Conservation (phyloP, 2,888 invertebrate genomes). For the Dicycla oo region DNA sequence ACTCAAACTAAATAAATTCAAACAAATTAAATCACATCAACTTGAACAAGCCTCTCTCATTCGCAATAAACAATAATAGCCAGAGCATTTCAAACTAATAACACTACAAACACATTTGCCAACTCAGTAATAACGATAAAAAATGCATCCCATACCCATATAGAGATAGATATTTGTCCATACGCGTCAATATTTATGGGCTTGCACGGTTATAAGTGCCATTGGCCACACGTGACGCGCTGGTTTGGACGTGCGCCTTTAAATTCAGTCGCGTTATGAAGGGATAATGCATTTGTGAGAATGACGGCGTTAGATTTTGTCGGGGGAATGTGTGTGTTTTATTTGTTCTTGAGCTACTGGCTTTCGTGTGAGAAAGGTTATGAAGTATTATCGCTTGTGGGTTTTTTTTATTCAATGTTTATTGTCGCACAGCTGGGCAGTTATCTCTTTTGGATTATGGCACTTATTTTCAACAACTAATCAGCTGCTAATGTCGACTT, state of each 20-base stretch:
- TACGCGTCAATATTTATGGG: conserved; percentile 51
- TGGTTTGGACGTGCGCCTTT: conserved; percentile 28
- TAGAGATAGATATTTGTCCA: conserved; percentile 45
- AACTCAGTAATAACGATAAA: conserved; percentile 53
- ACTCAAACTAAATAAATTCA: background rate
- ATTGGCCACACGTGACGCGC: conserved; percentile 57
- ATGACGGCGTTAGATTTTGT: conserved; percentile 42
- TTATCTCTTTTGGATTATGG: background rate
- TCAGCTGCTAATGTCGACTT: too few species aligned
- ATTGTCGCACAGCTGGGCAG: too few species aligned
- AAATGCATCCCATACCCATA: conserved; percentile 53
- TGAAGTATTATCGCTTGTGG: background rate
- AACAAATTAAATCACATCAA: conserved; percentile 31
- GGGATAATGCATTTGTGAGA: conserved; percentile 60
- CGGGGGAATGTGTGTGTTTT: conserved; percentile 34
- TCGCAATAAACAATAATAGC: conserved; percentile 48
- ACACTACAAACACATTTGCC: conserved; percentile 57
- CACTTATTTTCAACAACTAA: conserved; percentile 3
- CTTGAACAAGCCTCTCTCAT: conserved; percentile 12
- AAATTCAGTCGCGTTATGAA: conserved; percentile 58
- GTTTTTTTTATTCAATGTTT: background rate
- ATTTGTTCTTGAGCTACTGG: conserved; percentile 46
- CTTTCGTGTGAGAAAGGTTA: background rate
- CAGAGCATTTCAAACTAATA: conserved; percentile 53
- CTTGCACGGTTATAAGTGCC: conserved; percentile 47